phyloP scores from a whole-genome alignment of 2,888 invertebrate genomes.

The Andrena fulva region DNA sequence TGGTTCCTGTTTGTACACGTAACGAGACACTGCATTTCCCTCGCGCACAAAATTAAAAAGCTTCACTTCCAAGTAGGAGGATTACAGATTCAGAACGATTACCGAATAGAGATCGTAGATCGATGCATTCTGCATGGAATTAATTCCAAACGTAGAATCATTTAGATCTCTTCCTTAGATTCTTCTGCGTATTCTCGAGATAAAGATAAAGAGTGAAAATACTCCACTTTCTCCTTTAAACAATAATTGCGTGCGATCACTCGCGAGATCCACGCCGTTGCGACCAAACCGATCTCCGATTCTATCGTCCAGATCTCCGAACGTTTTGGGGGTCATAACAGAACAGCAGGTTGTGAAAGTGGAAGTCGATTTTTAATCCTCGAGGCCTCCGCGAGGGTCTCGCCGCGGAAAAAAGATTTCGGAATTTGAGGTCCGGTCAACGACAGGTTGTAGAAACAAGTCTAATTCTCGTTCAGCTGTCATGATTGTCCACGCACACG shows the following conservation, averaged over 20 bases:
- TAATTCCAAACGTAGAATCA: not conserved
- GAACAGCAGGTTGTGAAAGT: conserved; percentile 15
- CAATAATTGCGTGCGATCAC: not conserved
- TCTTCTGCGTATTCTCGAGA: no score
- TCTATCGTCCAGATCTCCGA: not conserved
- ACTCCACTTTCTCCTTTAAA: no score
- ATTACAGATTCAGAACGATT: not conserved
- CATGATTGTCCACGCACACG: not conserved
- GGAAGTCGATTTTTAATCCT: conserved; percentile 11
- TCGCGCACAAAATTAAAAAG: not conserved
- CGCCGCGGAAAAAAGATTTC: conserved; percentile 17
- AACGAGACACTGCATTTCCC: conserved; percentile 18
- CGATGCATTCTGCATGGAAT: not conserved
- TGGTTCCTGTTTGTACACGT: conserved; percentile 42
- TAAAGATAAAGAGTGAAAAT: no score
- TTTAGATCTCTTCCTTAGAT: no score
- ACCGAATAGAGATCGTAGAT: not conserved
- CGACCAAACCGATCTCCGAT: not conserved
- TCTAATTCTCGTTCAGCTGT: conserved; percentile 46
- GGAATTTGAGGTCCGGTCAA: conserved; percentile 9
- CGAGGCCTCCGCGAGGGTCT: not conserved
- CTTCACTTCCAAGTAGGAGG: no score
- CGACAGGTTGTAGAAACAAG: conserved; percentile 41
- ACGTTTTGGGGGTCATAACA: conserved; percentile 13
- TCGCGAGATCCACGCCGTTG: not conserved